These are phyloP conservation scores for Mohoua ochrocephala DNA, from an alignment of 2,113 vertebrate species.

Conservation along the genomic window DNA sequence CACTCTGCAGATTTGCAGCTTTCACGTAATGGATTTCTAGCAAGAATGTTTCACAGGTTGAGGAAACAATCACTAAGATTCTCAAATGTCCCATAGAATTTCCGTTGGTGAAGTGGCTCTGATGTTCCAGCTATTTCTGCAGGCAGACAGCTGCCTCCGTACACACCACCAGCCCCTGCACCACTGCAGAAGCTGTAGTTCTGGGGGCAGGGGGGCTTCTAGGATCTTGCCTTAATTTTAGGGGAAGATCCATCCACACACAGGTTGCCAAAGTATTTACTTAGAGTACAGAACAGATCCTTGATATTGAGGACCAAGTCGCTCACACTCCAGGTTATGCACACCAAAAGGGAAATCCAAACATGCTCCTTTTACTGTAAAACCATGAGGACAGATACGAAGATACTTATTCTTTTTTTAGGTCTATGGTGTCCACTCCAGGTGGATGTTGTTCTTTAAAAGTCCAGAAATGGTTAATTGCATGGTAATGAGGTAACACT, in stretches of 20 bases:
- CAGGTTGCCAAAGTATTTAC: neutral
- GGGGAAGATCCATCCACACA: neutral
- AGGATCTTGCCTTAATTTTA: neutral
- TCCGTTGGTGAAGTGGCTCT: neutral
- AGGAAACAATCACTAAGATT: neutral
- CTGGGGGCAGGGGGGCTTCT: rapidly evolving
- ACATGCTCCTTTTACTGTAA: neutral
- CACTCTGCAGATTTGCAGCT: neutral
- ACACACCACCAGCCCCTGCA: neutral
- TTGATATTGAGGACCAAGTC: neutral
- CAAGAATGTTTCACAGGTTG: neutral
- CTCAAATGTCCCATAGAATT: neutral
- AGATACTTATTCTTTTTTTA: neutral
- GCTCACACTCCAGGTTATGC: neutral
- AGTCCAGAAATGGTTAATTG: neutral
- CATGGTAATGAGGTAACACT: neutral
- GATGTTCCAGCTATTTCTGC: neutral
- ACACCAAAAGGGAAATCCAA: neutral
- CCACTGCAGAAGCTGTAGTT: neutral
- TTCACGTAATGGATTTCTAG: neutral
- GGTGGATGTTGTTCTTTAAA: neutral
- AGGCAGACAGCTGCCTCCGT: neutral
- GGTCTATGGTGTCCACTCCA: neutral
- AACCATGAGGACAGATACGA: neutral
- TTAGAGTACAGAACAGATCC: neutral